Conservation (phyloP, 2,888 invertebrate species). For the Anaspis maculata region DNA sequence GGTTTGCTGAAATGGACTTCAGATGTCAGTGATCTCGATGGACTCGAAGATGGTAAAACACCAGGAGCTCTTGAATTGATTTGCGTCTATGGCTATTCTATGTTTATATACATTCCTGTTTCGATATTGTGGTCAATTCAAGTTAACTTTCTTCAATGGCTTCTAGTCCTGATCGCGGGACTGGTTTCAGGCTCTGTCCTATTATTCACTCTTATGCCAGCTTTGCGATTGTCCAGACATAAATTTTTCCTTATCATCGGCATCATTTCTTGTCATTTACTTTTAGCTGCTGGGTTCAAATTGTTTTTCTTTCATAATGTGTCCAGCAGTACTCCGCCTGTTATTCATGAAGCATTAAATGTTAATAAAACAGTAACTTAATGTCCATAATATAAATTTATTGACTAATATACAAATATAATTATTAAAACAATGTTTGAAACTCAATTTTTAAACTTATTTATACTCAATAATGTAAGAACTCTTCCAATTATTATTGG, state of each 20-base stretch:
- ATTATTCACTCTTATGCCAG: slow-evolving; percentile 72
- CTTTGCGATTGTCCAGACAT: slow-evolving; percentile 57
- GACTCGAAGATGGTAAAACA: slow-evolving; percentile 52
- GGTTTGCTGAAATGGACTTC: slow-evolving; percentile 76
- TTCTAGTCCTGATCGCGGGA: slow-evolving; percentile 72
- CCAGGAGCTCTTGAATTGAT: slow-evolving; percentile 76
- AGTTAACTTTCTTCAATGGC: slow-evolving; percentile 75
- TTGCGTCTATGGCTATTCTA: slow-evolving; percentile 91
- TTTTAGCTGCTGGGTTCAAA: slow-evolving; percentile 83
- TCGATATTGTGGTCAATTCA: slow-evolving; percentile 89
- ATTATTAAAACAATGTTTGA: not conserved
- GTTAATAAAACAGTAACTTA: no score
- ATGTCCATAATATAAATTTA: no score
- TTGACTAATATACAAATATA: not conserved
- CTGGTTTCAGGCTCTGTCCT: slow-evolving; percentile 80
- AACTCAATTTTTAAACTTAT: not conserved
- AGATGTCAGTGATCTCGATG: slow-evolving; percentile 51
- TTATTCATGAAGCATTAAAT: no score
- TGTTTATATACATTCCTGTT: slow-evolving; percentile 89
- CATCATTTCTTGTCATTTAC: slow-evolving; percentile 69
- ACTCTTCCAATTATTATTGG: no score
- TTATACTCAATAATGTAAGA: no score
- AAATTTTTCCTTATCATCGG: slow-evolving; percentile 55
- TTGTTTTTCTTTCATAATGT: slow-evolving; percentile 63
- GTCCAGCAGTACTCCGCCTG: no score